phyloP scores from a whole-genome alignment of 37 sponge, comb jelly and placozoan species.

The Mnemiopsis leidyi region DNA sequence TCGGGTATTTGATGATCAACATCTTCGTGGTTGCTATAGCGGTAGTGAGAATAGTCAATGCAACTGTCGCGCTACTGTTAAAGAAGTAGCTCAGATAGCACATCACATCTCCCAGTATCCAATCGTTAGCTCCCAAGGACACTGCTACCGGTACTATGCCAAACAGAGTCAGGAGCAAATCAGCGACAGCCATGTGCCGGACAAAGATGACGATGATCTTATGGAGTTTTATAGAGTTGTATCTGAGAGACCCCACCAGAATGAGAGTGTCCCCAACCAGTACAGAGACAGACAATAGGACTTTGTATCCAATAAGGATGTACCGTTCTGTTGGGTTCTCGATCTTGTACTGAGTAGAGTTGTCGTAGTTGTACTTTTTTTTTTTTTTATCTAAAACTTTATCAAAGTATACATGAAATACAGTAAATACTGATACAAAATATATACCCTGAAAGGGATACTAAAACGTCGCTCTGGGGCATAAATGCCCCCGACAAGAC shows the following conservation, averaged over 20 bases:
- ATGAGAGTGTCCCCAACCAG: constrained; percentile 2
- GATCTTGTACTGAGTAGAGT: too few species aligned
- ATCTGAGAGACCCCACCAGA: background rate
- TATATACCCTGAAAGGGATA: too few species aligned
- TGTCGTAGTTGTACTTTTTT: too few species aligned
- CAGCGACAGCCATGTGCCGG: background rate
- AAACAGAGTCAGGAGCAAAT: background rate
- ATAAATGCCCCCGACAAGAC: too few species aligned
- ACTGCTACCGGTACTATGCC: background rate
- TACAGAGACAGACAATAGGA: background rate
- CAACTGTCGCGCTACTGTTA: background rate
- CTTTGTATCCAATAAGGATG: background rate
- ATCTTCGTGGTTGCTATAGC: background rate
- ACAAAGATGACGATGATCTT: background rate
- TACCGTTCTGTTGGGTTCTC: background rate
- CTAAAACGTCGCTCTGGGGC: too few species aligned
- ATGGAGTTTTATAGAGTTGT: background rate
- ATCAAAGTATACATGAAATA: too few species aligned
- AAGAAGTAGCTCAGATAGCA: background rate
- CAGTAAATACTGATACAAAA: too few species aligned
- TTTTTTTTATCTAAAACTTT: too few species aligned
- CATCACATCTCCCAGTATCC: background rate
- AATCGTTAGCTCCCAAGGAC: background rate
- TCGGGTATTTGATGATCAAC: background rate
- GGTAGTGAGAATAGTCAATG: background rate